Evolutionary conservation across 2,113 vertebrate genomes (phyloP), one percentile per base, ranked within the genome.

Genomic region (Hydropotes inermis): DNA sequence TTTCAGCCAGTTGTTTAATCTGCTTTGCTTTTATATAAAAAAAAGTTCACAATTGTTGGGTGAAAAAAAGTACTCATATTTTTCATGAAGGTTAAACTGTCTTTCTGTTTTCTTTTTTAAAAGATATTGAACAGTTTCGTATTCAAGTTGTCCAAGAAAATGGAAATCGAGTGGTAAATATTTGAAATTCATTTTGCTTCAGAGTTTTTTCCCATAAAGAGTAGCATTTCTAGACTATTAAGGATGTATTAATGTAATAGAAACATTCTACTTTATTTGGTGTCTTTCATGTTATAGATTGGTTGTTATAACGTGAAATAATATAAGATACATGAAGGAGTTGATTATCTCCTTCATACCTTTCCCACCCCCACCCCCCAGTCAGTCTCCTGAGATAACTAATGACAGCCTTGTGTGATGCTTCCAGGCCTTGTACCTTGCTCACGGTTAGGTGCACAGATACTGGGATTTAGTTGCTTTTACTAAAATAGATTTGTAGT

Each of bases 61-160:
- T 78, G 28, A 58, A 91, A 57, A 76, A 30, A n/a, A 33, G 7
- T 67, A 94, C 14, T 94, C 27, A 55, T 45, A 7, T 87, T 87
- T 96, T 95, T 52, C 7, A 15, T 58, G 15, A 86, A 96, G 33
- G 10, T 58, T 96, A 64, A 97, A 67, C 54, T 57, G 36, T 96
- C 21, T 97, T 91, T 97, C 27, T 87, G 13, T 85, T 87, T 92
- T 97, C 45, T 91, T 43, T 9, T 96, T 98, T 98, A 61, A 98
- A 94, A 99, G 99, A 99, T 99, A 98, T 99, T 95, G 99, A 99
- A 93, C 98, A 99, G 60, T 99, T 99, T 98, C 99, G 99, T 76
- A 98, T 99, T 95, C 97, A 45, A 47, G 98, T 99, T 96, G 98
- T 97, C 50, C 98, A 93, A 92, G 99, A 99, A 98, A 99, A 99